Conservation (phyloP, 1,140 invertebrate genomes). For the Drosophila kikkawai region DNA sequence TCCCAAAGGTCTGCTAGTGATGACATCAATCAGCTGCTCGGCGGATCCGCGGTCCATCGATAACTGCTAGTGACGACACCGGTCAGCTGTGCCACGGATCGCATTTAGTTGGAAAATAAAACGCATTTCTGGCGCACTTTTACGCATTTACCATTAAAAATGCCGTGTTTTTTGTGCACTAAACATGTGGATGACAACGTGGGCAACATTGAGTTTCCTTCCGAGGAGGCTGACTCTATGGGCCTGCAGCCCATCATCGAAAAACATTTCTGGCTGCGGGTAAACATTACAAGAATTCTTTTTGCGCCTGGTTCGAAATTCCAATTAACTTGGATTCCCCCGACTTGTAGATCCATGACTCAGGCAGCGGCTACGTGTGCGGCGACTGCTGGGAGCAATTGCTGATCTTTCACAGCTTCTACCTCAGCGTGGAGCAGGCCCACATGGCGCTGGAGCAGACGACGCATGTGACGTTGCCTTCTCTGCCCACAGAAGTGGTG, state of each 20-base stretch:
- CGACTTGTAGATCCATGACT: conserved; percentile 32
- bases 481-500: background rate
- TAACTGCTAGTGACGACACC: conserved; percentile 1
- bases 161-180: conserved; percentile 60
- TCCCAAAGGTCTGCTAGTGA: conserved; percentile 36
- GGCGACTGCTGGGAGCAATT: conserved; percentile 63
- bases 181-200: conserved; percentile 23
- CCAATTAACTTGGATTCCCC: background rate
- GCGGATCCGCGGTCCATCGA: conserved; percentile 13
- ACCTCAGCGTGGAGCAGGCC: conserved; percentile 56
- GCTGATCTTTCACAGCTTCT: conserved; percentile 64
- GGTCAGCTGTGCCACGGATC: conserved; percentile 10
- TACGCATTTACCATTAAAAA: conserved; percentile 1
- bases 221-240: conserved; percentile 49
- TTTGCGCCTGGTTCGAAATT: background rate
- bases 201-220: conserved; percentile 53
- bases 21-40: conserved; percentile 20
- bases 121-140: conserved; percentile 14
- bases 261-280: conserved; percentile 67
- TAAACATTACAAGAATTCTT: conserved; percentile 26
- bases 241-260: conserved; percentile 57
- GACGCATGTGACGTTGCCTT: background rate
- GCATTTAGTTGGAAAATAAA: conserved; percentile 8
- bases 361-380: conserved; percentile 49
- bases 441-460: conserved; percentile 31